phyloP scores from a whole-genome alignment of 1,140 invertebrate genomes.

The Caerostris extrusa region DNA sequence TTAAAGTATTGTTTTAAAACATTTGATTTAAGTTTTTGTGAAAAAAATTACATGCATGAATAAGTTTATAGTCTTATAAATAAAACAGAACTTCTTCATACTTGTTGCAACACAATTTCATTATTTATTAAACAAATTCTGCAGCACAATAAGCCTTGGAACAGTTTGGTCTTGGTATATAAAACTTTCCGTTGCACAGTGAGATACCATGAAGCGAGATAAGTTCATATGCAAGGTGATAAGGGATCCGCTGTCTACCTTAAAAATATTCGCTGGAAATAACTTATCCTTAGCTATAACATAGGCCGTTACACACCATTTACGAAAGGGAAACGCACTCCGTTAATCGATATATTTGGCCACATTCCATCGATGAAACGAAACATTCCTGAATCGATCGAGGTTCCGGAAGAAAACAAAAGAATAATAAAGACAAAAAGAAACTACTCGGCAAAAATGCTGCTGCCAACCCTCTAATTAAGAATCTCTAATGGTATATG shows the following conservation, averaged over 20 bases:
- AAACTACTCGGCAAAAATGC: conserved; percentile 65
- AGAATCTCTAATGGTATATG: conserved; percentile 76
- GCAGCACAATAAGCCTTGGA: too few species aligned
- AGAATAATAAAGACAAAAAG: conserved; percentile 56
- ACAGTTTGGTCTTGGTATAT: too few species aligned
- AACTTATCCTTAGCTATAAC: conserved; percentile 9
- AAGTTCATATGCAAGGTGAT: neutral
- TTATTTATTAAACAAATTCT: too few species aligned
- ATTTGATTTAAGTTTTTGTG: too few species aligned
- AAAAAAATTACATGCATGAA: too few species aligned
- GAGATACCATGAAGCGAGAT: too few species aligned
- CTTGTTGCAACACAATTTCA: too few species aligned
- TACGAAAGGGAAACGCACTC: conserved; percentile 34
- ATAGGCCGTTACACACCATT: conserved; percentile 43
- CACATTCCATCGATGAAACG: conserved; percentile 35
- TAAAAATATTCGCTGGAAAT: conserved; percentile 30
- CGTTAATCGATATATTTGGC: conserved; percentile 36
- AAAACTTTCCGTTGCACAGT: too few species aligned
- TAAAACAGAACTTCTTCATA: too few species aligned
- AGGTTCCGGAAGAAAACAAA: conserved; percentile 39
- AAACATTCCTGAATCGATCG: conserved; percentile 20
- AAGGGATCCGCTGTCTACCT: neutral
- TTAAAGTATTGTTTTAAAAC: too few species aligned
- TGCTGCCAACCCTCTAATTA: conserved; percentile 76
- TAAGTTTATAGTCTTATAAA: too few species aligned